A percentile compares a stretch with the other conserved stretches of the same genome.
phyloP scores from a whole-genome alignment of 2,113 vertebrate species.

The Calidris pygmaea region DNA sequence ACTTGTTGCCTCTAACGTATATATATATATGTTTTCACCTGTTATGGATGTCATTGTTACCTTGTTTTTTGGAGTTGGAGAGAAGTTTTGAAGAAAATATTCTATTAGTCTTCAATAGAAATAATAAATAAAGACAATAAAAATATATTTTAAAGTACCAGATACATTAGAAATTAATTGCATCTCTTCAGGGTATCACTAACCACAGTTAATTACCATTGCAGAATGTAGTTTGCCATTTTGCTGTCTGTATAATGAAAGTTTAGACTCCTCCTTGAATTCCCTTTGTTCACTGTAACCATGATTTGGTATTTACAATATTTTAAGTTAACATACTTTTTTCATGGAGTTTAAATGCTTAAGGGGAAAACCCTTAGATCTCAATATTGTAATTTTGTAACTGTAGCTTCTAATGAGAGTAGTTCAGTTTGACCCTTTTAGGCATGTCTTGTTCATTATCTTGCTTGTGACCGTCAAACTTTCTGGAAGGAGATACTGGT shows the following conservation, averaged over 20 bases:
- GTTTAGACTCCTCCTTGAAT: conserved; percentile 26
- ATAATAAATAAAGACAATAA: conserved; percentile 30
- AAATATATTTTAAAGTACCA: background rate
- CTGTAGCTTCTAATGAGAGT: conserved; percentile 47
- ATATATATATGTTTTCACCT: background rate
- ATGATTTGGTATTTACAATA: conserved; percentile 55
- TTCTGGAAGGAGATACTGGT: background rate
- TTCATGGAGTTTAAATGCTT: conserved; percentile 19
- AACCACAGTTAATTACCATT: conserved; percentile 50
- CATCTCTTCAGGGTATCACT: conserved; percentile 7
- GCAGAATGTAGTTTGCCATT: conserved; percentile 24
- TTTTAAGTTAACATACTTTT: conserved; percentile 40
- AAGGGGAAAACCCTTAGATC: conserved; percentile 41
- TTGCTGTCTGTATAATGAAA: conserved; percentile 45
- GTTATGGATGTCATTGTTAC: background rate
- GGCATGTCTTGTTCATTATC: conserved; percentile 41
- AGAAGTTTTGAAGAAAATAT: conserved; percentile 30
- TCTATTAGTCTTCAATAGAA: background rate
- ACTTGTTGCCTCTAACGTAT: background rate
- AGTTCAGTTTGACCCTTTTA: conserved; percentile 14
- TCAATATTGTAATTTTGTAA: conserved; percentile 27
- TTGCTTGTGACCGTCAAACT: conserved; percentile 45
- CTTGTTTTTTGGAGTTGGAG: background rate
- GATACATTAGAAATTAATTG: conserved; percentile 53
- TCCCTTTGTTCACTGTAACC: conserved; percentile 16